Conservation (phyloP, 2,113 vertebrate species). For the Microtus pennsylvanicus region DNA sequence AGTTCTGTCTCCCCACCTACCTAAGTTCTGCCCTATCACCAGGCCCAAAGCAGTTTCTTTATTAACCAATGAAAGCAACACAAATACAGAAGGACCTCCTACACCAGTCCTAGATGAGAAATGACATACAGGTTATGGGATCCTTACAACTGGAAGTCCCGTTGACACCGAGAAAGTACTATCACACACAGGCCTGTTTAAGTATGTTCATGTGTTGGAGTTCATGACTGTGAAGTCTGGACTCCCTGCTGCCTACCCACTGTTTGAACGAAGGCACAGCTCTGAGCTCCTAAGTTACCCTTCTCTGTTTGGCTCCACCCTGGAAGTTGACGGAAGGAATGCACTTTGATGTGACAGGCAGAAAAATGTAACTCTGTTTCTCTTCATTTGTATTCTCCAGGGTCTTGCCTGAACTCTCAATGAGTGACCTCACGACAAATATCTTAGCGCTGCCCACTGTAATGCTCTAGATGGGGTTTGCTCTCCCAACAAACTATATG, state of each 20-base stretch:
- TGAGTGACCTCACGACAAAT: accelerated
- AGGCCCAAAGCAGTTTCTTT: no score
- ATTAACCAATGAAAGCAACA: no score
- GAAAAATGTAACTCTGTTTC: accelerated
- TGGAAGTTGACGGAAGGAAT: not conserved
- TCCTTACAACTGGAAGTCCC: not conserved
- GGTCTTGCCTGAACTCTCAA: accelerated
- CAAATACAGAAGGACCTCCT: no score
- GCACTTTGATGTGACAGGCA: not conserved
- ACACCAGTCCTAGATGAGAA: not conserved
- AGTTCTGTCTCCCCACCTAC: no score
- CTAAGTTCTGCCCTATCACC: no score
- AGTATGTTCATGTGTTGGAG: accelerated
- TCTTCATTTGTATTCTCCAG: accelerated
- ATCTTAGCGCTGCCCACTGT: not conserved
- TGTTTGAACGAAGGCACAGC: not conserved
- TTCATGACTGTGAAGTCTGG: not conserved
- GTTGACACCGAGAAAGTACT: accelerated
- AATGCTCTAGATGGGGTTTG: no score
- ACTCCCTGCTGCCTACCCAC: not conserved
- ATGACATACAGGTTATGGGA: not conserved
- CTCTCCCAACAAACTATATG: no score
- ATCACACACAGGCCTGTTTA: not conserved
- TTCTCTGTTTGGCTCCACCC: not conserved
- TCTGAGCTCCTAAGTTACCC: not conserved